These are phyloP conservation scores for Netelia fuscicornis DNA, from an alignment of 2,888 invertebrate genomes.

Conservation along the genomic window DNA sequence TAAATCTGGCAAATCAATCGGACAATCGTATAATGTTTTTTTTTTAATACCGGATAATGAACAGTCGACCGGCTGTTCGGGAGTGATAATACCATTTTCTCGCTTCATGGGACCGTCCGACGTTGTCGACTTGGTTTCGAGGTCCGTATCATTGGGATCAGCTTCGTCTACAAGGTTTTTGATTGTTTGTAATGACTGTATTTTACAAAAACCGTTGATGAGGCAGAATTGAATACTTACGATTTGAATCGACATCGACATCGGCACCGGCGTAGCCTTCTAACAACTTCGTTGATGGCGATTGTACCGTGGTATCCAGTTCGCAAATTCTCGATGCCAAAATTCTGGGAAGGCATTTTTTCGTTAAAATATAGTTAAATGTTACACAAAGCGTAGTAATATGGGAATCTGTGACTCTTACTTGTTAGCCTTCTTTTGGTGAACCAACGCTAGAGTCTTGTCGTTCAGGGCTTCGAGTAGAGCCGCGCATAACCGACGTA, in stretches of 20 bases:
- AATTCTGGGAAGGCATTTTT: conserved; percentile 87
- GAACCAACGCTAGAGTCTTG: conserved; percentile 93
- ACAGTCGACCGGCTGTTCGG: conserved; percentile 67
- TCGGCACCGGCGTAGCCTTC: conserved; percentile 87
- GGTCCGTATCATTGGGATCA: conserved; percentile 66
- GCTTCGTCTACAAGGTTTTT: conserved; percentile 53
- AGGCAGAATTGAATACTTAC: conserved; percentile 30
- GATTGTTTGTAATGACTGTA: background rate
- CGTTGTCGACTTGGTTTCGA: conserved; percentile 53
- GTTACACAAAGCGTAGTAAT: background rate
- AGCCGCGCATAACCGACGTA: conserved; percentile 92
- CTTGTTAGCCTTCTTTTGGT: conserved; percentile 93
- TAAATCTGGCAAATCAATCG: conserved; percentile 76
- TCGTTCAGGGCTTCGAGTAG: conserved; percentile 94
- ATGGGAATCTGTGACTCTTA: conserved; percentile 58
- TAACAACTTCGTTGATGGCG: conserved; percentile 89
- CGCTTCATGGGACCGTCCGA: conserved; percentile 61
- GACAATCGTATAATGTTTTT: conserved; percentile 58
- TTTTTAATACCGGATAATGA: conserved; percentile 34
- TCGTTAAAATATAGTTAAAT: background rate
- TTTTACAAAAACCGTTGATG: background rate
- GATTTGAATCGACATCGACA: conserved; percentile 85
- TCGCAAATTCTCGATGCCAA: conserved; percentile 93
- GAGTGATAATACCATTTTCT: conserved; percentile 61
- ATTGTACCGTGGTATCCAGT: conserved; percentile 91